These are phyloP conservation scores for Hydrotaea diabolus DNA, from an alignment of 2,888 invertebrate genomes.

Conservation along the genomic window DNA sequence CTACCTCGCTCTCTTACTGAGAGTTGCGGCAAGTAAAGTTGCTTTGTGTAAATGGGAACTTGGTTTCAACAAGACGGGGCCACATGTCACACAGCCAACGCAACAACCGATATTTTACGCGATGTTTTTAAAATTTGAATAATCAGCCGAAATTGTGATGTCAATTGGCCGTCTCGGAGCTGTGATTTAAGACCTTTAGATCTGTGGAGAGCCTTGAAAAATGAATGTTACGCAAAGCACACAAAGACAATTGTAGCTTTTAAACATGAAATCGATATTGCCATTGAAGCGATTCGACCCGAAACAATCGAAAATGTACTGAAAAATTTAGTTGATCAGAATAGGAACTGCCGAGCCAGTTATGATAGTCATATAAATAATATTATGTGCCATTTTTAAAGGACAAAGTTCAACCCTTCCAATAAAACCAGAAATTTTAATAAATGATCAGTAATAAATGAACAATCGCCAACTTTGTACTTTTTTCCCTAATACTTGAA, in stretches of 20 bases:
- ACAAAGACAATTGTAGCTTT: background rate
- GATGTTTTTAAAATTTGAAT: too few relatives aligned
- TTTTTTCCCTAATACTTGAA: too few relatives aligned
- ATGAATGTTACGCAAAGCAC: background rate
- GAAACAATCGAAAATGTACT: background rate
- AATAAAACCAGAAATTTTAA: background rate
- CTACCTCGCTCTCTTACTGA: too few relatives aligned
- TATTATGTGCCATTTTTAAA: background rate
- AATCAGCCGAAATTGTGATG: too few relatives aligned
- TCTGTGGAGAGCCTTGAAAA: background rate
- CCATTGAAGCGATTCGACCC: background rate
- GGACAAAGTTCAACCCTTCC: background rate
- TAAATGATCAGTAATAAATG: too few relatives aligned
- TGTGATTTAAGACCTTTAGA: background rate
- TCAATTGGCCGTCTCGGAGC: background rate
- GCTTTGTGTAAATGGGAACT: too few relatives aligned
- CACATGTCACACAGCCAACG: background rate
- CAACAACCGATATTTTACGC: background rate
- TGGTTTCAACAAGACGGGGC: background rate
- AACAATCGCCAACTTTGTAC: too few relatives aligned
- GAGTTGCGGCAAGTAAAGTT: too few relatives aligned
- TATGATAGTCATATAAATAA: background rate
- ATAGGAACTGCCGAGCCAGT: background rate
- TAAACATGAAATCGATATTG: slow-evolving; percentile 3
- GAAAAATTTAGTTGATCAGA: background rate